Percentiles rank a stretch among this genome's conserved stretches.
Evolutionary conservation across 2,113 vertebrate genomes (phyloP).

Genomic region (Notechis scutatus): DNA sequence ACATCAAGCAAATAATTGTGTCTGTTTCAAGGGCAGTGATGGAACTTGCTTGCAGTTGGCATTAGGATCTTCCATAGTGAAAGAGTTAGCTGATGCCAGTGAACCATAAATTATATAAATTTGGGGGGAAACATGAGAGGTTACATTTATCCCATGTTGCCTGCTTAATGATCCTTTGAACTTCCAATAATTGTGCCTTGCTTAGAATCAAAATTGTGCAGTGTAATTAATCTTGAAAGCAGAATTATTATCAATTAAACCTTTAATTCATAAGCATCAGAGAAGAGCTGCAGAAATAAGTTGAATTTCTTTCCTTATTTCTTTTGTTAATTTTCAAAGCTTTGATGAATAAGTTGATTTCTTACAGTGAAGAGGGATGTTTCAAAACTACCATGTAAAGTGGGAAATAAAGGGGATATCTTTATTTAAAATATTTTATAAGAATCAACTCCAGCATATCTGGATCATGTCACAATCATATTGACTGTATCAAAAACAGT

Average conservation of each 20-base stretch:
- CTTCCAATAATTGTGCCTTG: conserved; percentile 33
- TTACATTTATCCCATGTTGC: conserved; percentile 1
- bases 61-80: conserved; percentile 76
- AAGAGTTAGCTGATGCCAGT: conserved; percentile 81
- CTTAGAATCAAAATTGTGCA: conserved; percentile 40
- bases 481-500: too few species aligned
- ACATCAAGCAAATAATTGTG: conserved; percentile 82
- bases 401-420: neutral
- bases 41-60: conserved; percentile 84
- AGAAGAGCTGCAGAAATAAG: neutral
- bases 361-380: neutral
- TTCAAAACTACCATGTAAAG: neutral
- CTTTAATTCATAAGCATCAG: neutral
- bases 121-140: conserved; percentile 15
- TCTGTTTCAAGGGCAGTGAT: conserved; percentile 82
- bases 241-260: neutral
- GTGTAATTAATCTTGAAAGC: neutral
- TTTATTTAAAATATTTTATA: neutral
- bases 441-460: neutral
- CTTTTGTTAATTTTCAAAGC: neutral
- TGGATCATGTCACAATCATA: neutral
- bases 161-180: conserved; percentile 40
- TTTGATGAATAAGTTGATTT: neutral
- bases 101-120: conserved; percentile 73
- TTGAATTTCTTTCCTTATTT: neutral